phyloP scores from a whole-genome alignment of 2,797 vertebrate species.

The Onychomys torridus region DNA sequence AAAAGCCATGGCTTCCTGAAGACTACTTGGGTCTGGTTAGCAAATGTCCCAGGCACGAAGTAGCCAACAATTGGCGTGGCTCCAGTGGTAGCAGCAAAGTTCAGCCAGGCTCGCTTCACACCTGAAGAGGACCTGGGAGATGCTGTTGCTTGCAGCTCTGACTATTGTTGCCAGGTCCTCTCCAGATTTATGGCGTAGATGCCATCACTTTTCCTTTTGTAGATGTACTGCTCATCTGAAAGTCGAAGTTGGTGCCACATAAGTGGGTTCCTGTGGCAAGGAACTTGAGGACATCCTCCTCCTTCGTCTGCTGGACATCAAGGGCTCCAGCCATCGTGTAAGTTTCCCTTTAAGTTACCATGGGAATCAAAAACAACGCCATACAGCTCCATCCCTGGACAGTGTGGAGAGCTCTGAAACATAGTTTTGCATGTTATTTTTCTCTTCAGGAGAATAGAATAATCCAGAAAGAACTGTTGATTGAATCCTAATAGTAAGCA shows the following conservation, averaged over 20 bases:
- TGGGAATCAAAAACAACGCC: background rate
- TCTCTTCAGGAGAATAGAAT: background rate
- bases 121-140: too few species aligned
- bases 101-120: background rate
- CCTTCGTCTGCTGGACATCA: too few species aligned
- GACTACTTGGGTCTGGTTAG: background rate
- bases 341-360: background rate
- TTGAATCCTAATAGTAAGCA: background rate
- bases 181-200: too few species aligned
- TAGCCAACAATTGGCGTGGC: too few species aligned
- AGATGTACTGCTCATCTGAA: too few species aligned
- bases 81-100: background rate
- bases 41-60: background rate
- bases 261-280: too few species aligned
- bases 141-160: too few species aligned
- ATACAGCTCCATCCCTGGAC: background rate
- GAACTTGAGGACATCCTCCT: too few species aligned
- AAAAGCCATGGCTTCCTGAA: background rate
- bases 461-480: background rate
- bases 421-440: background rate
- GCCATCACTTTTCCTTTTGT: too few species aligned
- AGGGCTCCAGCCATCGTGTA: too few species aligned
- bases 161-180: too few species aligned
- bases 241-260: too few species aligned
- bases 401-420: background rate